Base-by-base conservation (phyloP, 2,888 invertebrate species). In the Norana najaformis region DNA sequence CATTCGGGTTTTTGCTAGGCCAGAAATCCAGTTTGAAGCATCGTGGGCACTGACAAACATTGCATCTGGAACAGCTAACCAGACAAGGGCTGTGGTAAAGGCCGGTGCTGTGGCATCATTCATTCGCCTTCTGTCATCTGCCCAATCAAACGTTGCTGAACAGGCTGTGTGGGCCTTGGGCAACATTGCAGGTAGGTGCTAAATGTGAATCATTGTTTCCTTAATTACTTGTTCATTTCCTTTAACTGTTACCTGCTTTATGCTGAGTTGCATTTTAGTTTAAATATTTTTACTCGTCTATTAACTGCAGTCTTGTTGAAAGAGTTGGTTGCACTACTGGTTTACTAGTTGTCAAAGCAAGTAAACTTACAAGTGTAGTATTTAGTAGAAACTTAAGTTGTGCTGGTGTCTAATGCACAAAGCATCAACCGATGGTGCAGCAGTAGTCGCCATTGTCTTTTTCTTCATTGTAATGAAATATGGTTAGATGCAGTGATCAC, bases 11-110 rank as follows among this genome's bases (percentile, higher is more conserved):
- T 89, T 88, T 36, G 14, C n/a, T 92, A 95, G 94, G 91, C 94
- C 94, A 35, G 94, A 95, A 82, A 92, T 95, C 14, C 95, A 99
- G 95, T 99, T 99, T 95, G 99, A 99, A 95, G 97, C 98, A 0
- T 97, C 98, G 0, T 99, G 99, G 99, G 98, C 98, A 0, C 95
- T 99, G 90, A 99, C 99, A 39, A 99, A 99, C 94, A 97, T 99
- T 90, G 99, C 99, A 0, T 98, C 98, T 0, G 99, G 99, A 18
- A 97, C 97, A 0, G 96, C 97, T 0, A 97, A 97, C 0, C 98
- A 99, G 94, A 99, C 99, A 0, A 96, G 96, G 92, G 96, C 97
- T 35, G 98, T 99, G 0, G 97, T 99, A 6, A 96, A 97, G 94
- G 96, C 96, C 82, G 97, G 97, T n/a, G 98, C 98, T 0, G 96